Conservation (phyloP, 2,888 invertebrate species). For the Tipula confusa region DNA sequence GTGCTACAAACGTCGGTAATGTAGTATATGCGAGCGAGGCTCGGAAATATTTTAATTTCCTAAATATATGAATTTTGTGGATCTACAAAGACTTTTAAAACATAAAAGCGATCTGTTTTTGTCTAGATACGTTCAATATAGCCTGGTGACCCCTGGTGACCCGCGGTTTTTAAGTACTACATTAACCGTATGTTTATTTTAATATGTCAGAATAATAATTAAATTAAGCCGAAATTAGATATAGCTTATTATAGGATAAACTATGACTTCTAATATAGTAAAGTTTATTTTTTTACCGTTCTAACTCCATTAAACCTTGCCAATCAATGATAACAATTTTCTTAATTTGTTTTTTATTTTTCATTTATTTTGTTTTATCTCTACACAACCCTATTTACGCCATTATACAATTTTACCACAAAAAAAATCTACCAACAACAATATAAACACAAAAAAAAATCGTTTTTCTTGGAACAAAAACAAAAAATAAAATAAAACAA, state of each 20-base stretch:
- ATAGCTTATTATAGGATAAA: too few relatives aligned
- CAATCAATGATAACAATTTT: background rate
- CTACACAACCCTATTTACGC: slow-evolving; percentile 28
- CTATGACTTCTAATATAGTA: too few relatives aligned
- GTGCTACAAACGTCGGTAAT: background rate
- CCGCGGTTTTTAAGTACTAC: too few relatives aligned
- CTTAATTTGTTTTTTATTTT: background rate
- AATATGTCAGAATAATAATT: too few relatives aligned
- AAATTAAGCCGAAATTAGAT: too few relatives aligned
- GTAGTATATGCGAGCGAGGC: background rate
- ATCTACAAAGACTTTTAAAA: too few relatives aligned
- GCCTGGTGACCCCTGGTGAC: too few relatives aligned
- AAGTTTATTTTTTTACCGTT: background rate
- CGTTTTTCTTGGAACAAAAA: slow-evolving; percentile 29
- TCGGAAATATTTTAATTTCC: too few relatives aligned
- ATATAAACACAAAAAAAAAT: slow-evolving; percentile 3
- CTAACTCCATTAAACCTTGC: background rate
- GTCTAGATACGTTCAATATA: too few relatives aligned
- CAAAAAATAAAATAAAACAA: background rate
- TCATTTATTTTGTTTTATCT: background rate
- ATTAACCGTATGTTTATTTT: too few relatives aligned
- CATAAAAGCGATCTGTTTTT: too few relatives aligned
- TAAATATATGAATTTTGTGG: too few relatives aligned
- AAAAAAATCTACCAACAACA: slow-evolving; percentile 13
- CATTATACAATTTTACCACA: slow-evolving; percentile 29